These are phyloP conservation scores for Pinctada fucata DNA, from an alignment of 2,888 invertebrate species.

Conservation along the genomic window DNA sequence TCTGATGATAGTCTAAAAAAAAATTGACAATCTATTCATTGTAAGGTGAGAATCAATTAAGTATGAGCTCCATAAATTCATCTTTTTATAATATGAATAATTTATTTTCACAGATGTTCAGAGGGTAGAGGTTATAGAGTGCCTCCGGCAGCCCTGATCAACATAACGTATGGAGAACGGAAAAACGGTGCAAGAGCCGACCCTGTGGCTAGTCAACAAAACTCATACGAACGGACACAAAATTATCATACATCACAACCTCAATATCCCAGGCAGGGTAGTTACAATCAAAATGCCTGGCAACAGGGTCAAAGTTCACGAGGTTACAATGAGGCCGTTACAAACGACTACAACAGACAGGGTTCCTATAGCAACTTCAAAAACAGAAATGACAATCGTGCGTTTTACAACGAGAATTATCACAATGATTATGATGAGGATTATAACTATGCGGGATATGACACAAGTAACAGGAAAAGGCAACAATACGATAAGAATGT, in stretches of 20 bases:
- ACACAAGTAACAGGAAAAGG: not conserved
- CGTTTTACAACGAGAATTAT: not conserved
- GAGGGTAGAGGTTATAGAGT: slow-evolving; percentile 79
- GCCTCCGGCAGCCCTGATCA: slow-evolving; percentile 80
- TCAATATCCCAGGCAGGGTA: not conserved
- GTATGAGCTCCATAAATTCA: too few relatives aligned
- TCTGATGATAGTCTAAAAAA: too few relatives aligned
- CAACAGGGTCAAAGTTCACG: not conserved
- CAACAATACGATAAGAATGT: not conserved
- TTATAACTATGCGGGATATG: not conserved
- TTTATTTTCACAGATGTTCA: slow-evolving; percentile 61
- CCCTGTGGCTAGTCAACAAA: slow-evolving; percentile 30
- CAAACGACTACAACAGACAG: not conserved
- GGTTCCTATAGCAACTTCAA: slow-evolving; percentile 20
- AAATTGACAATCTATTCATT: too few relatives aligned
- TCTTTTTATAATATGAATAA: too few relatives aligned
- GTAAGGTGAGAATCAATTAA: too few relatives aligned
- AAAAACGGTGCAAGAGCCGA: slow-evolving; percentile 50
- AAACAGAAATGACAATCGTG: slow-evolving; percentile 13
- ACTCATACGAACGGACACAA: slow-evolving; percentile 1
- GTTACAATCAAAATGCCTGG: slow-evolving; percentile 4
- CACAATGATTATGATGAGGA: slow-evolving; percentile 2
- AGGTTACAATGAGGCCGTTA: not conserved
- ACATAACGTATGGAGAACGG: slow-evolving; percentile 81
- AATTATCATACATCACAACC: not conserved